Conservation (phyloP, 1,140 invertebrate species). For the Asobara japonica region DNA sequence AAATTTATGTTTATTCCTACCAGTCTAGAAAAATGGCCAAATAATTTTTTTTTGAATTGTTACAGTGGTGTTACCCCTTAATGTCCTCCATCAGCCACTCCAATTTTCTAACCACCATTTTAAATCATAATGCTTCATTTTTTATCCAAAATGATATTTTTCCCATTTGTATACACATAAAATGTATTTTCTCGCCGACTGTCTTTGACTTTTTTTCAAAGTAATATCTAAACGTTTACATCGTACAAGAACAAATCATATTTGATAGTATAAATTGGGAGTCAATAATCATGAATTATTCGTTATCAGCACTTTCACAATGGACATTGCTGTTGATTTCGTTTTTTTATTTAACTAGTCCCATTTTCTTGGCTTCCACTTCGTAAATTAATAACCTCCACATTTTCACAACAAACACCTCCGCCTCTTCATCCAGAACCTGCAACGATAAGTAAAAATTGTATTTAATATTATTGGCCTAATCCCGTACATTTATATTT, state of each 20-base stretch:
- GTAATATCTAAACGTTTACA: conserved; percentile 55
- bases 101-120: too few relatives aligned
- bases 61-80: too few relatives aligned
- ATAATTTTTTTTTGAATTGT: too few relatives aligned
- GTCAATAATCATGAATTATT: conserved; percentile 40
- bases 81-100: too few relatives aligned
- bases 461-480: not conserved
- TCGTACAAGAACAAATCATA: conserved; percentile 47
- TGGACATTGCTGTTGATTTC: conserved; percentile 37
- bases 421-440: conserved; percentile 98
- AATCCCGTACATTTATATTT: not conserved
- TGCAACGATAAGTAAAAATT: conserved; percentile 62
- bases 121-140: too few relatives aligned
- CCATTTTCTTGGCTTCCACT: conserved; percentile 97
- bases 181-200: conserved; percentile 22
- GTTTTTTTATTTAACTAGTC: conserved; percentile 75
- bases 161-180: conserved; percentile 10
- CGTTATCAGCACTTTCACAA: conserved; percentile 34
- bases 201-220: conserved; percentile 28
- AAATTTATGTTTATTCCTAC: too few relatives aligned
- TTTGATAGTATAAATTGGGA: conserved; percentile 53
- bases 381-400: conserved; percentile 99
- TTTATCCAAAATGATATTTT: too few relatives aligned
- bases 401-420: conserved; percentile 99
- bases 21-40: too few relatives aligned